These are phyloP conservation scores for Sarcophaga subvicina DNA, from an alignment of 2,888 invertebrate species.

Conservation along the genomic window DNA sequence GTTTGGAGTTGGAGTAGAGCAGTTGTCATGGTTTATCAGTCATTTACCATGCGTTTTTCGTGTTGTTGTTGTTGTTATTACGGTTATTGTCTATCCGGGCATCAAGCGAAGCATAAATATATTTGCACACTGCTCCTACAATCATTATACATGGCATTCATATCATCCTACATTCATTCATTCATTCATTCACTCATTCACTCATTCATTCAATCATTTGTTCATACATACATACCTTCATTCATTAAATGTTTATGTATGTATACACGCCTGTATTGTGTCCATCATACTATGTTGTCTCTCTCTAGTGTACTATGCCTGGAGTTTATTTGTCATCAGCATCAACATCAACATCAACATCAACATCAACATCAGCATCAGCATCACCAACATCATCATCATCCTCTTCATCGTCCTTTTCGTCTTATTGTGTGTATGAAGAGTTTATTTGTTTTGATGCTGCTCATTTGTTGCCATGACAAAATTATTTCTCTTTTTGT, in stretches of 20 bases:
- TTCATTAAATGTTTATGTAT: constrained; percentile 42
- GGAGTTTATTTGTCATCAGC: background rate
- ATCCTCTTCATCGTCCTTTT: too few relatives aligned
- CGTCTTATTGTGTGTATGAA: background rate
- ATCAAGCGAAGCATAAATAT: background rate
- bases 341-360: too few relatives aligned
- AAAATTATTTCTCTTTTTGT: constrained; percentile 30
- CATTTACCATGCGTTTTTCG: constrained; percentile 54
- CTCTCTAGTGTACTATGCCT: background rate
- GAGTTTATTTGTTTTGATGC: constrained; percentile 30
- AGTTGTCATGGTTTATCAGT: constrained; percentile 68
- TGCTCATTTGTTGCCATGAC: constrained; percentile 67
- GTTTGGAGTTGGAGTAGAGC: constrained; percentile 31
- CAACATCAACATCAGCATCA: too few relatives aligned
- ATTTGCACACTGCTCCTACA: background rate
- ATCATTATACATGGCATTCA: constrained; percentile 3
- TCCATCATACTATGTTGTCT: background rate
- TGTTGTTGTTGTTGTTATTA: constrained; percentile 15
- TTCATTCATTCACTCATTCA: too few relatives aligned
- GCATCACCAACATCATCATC: too few relatives aligned
- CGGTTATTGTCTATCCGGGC: constrained; percentile 6
- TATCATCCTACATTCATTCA: constrained; percentile 15
- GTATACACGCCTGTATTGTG: background rate
- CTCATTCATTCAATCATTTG: too few relatives aligned
- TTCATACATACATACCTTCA: constrained; percentile 39